Evolutionary conservation across 2,797 vertebrate species (phyloP).

Genomic region (Dendrocincla fuliginosa): DNA sequence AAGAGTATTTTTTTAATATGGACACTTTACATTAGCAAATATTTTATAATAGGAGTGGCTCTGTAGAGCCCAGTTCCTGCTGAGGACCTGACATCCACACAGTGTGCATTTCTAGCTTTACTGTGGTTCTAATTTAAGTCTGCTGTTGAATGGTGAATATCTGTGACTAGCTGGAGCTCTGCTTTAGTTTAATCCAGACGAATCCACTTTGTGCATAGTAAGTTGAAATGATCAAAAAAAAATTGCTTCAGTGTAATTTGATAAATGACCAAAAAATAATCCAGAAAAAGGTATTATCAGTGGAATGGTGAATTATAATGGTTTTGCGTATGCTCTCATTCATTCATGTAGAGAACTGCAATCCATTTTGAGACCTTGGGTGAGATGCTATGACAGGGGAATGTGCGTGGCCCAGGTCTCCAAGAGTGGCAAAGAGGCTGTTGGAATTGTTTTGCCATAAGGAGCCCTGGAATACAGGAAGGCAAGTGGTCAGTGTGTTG

Average conservation of each 20-base stretch:
- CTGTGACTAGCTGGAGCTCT: not conserved
- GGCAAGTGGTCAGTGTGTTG: not conserved
- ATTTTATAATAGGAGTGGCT: not conserved
- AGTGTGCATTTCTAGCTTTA: not conserved
- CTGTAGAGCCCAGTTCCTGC: not conserved
- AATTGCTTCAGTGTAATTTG: not conserved
- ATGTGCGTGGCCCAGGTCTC: not conserved
- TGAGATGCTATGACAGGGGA: not conserved
- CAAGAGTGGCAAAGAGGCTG: not conserved
- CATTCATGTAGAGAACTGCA: not conserved
- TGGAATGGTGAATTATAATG: not conserved
- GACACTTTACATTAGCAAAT: not conserved
- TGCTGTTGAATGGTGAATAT: not conserved
- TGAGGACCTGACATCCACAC: not conserved
- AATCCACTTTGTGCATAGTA: not conserved
- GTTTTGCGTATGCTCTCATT: not conserved
- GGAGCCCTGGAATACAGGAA: not conserved
- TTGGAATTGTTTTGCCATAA: not conserved
- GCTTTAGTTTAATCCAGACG: not conserved
- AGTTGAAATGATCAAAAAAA: not conserved
- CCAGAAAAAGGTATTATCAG: not conserved
- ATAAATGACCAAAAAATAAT: not conserved
- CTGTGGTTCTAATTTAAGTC: not conserved
- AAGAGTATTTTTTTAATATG: not conserved
- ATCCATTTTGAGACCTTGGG: not conserved